Conservation (phyloP, 2,888 invertebrate genomes). For the Agrilus biguttatus region DNA sequence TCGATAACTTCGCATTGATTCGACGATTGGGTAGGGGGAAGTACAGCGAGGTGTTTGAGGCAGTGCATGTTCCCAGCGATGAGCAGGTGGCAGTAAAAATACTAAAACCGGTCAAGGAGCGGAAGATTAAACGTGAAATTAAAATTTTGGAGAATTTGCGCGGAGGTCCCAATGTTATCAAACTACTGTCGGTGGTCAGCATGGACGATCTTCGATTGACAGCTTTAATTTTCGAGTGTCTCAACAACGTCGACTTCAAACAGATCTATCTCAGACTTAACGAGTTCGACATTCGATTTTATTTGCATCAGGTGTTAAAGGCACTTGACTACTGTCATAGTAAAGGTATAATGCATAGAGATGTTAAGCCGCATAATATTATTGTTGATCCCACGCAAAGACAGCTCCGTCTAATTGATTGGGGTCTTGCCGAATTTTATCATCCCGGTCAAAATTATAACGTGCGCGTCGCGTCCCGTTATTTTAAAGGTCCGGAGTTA, state of each 20-base stretch:
- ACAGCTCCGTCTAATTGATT: conserved; percentile 25
- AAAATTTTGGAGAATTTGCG: conserved; percentile 28
- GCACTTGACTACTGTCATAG: conserved; percentile 30
- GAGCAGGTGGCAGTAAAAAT: conserved; percentile 27
- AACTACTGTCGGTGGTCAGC: conserved; percentile 20
- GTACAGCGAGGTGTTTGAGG: conserved; percentile 30
- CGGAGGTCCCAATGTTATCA: conserved; percentile 26
- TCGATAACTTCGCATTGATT: conserved; percentile 23
- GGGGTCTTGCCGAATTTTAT: conserved; percentile 31
- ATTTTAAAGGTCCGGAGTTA: conserved; percentile 29
- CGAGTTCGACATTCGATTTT: conserved; percentile 28
- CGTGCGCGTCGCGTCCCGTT: conserved; percentile 28
- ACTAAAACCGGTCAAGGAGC: conserved; percentile 27
- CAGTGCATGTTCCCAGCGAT: conserved; percentile 19
- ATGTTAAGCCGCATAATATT: conserved; percentile 30
- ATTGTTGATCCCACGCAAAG: conserved; percentile 24
- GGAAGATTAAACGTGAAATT: conserved; percentile 29
- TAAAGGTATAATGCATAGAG: conserved; percentile 30
- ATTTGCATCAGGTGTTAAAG: conserved; percentile 32
- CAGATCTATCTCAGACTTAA: conserved; percentile 25
- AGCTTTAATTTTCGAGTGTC: conserved; percentile 26
- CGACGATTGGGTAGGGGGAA: conserved; percentile 29
- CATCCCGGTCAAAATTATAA: conserved; percentile 29
- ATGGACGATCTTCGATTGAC: conserved; percentile 18
- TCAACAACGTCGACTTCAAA: conserved; percentile 27